Conservation (phyloP, 2,888 invertebrate species). For the Drosophila pseudotakahashii region DNA sequence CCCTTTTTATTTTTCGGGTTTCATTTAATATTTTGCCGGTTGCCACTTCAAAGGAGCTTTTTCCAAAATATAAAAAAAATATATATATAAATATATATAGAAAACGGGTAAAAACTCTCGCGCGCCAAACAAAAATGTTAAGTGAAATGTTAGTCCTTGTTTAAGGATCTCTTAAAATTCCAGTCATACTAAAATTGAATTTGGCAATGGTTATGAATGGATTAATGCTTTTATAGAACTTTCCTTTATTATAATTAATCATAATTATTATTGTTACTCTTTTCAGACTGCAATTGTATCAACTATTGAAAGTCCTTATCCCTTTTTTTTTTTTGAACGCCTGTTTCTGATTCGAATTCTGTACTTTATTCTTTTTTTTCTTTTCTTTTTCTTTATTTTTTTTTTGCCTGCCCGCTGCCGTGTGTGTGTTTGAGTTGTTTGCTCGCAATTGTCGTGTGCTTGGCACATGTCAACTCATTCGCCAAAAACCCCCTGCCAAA, state of each 20-base stretch:
- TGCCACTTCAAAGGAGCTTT: conserved; percentile 71
- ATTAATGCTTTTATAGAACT: no score
- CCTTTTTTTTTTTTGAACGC: not conserved
- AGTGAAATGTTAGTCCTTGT: conserved; percentile 72
- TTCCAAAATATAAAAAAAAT: conserved; percentile 13
- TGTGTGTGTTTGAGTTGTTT: conserved; percentile 32
- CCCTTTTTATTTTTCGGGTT: conserved; percentile 59
- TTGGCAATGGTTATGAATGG: not conserved
- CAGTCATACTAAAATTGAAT: conserved; percentile 52
- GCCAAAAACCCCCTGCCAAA: not conserved
- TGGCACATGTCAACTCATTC: conserved; percentile 70
- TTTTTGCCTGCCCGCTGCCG: not conserved
- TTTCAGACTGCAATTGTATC: conserved; percentile 25
- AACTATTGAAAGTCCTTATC: conserved; percentile 18
- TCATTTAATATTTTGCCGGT: conserved; percentile 76
- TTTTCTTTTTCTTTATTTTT: not conserved
- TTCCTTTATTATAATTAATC: not conserved
- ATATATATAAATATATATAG: conserved; percentile 1
- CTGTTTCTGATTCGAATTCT: conserved; percentile 2
- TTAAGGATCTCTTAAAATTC: conserved; percentile 67
- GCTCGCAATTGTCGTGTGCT: conserved; percentile 64
- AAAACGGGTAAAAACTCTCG: conserved; percentile 20
- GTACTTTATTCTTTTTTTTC: conserved; percentile 6
- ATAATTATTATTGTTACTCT: not conserved
- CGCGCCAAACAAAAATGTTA: conserved; percentile 70